phyloP scores from a whole-genome alignment of 2,113 vertebrate genomes.

The Sarotherodon lohbergeri region DNA sequence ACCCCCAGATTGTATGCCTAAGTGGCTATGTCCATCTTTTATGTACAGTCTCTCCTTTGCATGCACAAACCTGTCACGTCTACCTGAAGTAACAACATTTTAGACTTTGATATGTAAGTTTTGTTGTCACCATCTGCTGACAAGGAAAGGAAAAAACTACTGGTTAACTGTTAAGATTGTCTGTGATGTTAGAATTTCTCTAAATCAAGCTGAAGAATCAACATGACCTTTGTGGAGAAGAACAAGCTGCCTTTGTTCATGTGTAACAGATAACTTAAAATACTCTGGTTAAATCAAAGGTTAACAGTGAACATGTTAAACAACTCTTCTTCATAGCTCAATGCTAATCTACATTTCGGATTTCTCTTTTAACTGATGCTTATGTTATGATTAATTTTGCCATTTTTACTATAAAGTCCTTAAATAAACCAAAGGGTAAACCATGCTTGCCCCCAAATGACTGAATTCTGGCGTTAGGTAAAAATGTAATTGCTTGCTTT shows the following conservation, averaged over 20 bases:
- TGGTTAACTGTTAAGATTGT: accelerated
- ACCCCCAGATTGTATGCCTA: background rate
- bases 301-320: background rate
- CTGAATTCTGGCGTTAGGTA: background rate
- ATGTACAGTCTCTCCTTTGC: background rate
- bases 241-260: background rate
- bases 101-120: background rate
- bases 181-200: accelerated
- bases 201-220: background rate
- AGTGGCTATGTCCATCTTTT: background rate
- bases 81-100: background rate
- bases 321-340: background rate
- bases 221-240: background rate
- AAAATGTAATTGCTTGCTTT: background rate
- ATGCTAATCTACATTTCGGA: accelerated
- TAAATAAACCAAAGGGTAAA: background rate
- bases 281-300: background rate
- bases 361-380: background rate
- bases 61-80: background rate
- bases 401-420: background rate
- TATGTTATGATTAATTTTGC: background rate
- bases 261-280: background rate
- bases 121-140: background rate
- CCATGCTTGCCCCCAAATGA: background rate
- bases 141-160: background rate